Percentiles rank a stretch among this genome's conserved stretches.
These are phyloP conservation scores for Lysiphlebus fabarum DNA, from an alignment of 1,140 invertebrate genomes.

Conservation along the genomic window DNA sequence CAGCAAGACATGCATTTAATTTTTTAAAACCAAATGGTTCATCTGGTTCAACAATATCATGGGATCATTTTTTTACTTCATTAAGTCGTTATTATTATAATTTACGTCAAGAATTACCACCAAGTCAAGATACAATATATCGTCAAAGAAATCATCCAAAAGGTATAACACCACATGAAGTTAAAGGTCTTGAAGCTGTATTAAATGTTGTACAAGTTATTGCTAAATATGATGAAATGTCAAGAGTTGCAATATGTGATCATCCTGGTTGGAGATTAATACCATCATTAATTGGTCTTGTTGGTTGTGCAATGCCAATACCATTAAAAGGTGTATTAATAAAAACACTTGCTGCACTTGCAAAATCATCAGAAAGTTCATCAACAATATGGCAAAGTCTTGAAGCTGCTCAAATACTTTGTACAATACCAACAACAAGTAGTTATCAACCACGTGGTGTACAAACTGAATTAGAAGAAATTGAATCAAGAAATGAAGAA, in stretches of 20 bases:
- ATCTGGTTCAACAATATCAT: constrained; percentile 63
- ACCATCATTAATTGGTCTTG: constrained; percentile 73
- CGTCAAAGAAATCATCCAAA: constrained; percentile 60
- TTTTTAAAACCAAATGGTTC: constrained; percentile 74
- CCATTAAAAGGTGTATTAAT: constrained; percentile 81
- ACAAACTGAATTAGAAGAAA: constrained; percentile 68
- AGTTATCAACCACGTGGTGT: constrained; percentile 68
- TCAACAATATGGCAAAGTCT: constrained; percentile 80
- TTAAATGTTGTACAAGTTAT: constrained; percentile 74
- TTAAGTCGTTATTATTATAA: constrained; percentile 72
- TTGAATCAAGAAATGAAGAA: constrained; percentile 85
- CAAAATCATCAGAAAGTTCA: constrained; percentile 71
- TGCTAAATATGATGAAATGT: constrained; percentile 74
- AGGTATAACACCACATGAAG: constrained; percentile 77
- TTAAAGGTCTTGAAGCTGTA: constrained; percentile 82
- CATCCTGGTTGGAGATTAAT: constrained; percentile 82
- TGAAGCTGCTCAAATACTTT: constrained; percentile 80
- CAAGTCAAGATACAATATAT: constrained; percentile 63
- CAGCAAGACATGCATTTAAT: constrained; percentile 80
- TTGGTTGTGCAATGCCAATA: constrained; percentile 82
- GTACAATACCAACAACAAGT: constrained; percentile 64
- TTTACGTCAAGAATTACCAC: constrained; percentile 66
- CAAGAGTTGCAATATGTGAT: constrained; percentile 76
- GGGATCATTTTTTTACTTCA: constrained; percentile 88
- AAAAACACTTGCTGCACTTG: constrained; percentile 71